Evolutionary conservation across 1,140 invertebrate genomes (phyloP).

Genomic region (Drosophila nasuta): DNA sequence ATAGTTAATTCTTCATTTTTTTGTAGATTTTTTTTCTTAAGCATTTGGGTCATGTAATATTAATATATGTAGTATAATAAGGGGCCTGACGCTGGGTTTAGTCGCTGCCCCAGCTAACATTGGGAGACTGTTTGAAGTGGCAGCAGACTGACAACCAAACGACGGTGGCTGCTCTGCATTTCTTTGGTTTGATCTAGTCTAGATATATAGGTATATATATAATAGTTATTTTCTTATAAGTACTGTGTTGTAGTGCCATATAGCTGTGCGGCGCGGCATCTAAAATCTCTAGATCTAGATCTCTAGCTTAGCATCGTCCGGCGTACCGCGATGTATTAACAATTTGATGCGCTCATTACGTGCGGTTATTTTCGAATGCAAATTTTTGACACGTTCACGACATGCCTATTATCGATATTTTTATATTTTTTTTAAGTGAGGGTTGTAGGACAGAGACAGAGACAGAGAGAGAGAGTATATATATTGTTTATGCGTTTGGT

Average conservation of each 20-base stretch:
- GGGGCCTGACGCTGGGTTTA: constrained; percentile 10
- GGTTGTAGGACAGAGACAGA: constrained; percentile 24
- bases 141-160: constrained; percentile 18
- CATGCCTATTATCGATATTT: constrained; percentile 87
- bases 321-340: constrained; percentile 92
- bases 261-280: constrained; percentile 54
- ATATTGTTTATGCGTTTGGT: constrained; percentile 32
- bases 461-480: constrained; percentile 17
- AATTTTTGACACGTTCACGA: constrained; percentile 92
- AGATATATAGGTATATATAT: constrained; percentile 36
- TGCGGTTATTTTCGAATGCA: constrained; percentile 95
- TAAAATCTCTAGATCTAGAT: constrained; percentile 80
- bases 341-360: constrained; percentile 94
- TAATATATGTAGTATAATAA: constrained; percentile 26
- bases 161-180: constrained; percentile 72
- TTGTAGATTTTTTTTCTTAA: constrained; percentile 53
- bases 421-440: constrained; percentile 40
- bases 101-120: constrained; percentile 28
- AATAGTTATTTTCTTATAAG: constrained; percentile 50
- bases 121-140: constrained; percentile 38
- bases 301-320: constrained; percentile 87
- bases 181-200: constrained; percentile 65
- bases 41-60: constrained; percentile 63
- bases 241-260: constrained; percentile 48
- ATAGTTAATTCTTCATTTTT: constrained; percentile 63